A percentile compares a stretch with the other conserved stretches of the same genome.
Evolutionary conservation across 1,140 invertebrate genomes (phyloP).

Genomic region (Zophobas atratus): DNA sequence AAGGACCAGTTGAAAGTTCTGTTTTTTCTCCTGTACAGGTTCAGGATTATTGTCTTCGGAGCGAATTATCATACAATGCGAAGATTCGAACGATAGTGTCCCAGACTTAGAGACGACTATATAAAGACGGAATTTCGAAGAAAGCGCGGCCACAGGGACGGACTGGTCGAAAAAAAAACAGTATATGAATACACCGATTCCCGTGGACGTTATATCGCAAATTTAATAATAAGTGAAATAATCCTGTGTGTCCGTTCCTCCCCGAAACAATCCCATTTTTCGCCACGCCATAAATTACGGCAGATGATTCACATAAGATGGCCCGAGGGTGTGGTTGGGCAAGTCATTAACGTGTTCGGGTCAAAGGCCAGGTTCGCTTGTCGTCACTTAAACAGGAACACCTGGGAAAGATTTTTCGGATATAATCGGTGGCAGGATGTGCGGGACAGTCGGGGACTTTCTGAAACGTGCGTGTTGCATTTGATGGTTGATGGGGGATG

Average conservation of each 20-base stretch:
- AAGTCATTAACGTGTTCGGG: constrained; percentile 1
- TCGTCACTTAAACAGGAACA: constrained; percentile 10
- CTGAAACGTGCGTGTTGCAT: constrained; percentile 52
- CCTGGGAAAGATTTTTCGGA: background rate
- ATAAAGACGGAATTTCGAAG: constrained; percentile 34
- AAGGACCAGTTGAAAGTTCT: background rate
- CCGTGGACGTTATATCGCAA: too few relatives aligned
- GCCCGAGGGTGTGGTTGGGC: constrained; percentile 7
- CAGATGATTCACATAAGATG: constrained; percentile 8
- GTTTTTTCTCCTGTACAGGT: constrained; percentile 14
- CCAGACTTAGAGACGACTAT: constrained; percentile 42
- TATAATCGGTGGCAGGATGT: background rate
- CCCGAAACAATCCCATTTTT: constrained; percentile 2
- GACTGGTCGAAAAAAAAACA: too few relatives aligned
- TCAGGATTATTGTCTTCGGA: constrained; percentile 24
- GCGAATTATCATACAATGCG: constrained; percentile 39
- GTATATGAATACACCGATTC: too few relatives aligned
- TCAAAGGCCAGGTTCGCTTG: background rate
- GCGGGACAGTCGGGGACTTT: constrained; percentile 14
- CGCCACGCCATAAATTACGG: background rate
- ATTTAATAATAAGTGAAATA: too few relatives aligned
- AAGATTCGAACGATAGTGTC: constrained; percentile 38
- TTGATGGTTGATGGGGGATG: constrained; percentile 61
- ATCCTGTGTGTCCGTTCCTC: too few relatives aligned
- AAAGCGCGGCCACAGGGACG: background rate